These are phyloP conservation scores for Heliconius hewitsoni DNA, from an alignment of 1,140 invertebrate genomes.

Conservation along the genomic window DNA sequence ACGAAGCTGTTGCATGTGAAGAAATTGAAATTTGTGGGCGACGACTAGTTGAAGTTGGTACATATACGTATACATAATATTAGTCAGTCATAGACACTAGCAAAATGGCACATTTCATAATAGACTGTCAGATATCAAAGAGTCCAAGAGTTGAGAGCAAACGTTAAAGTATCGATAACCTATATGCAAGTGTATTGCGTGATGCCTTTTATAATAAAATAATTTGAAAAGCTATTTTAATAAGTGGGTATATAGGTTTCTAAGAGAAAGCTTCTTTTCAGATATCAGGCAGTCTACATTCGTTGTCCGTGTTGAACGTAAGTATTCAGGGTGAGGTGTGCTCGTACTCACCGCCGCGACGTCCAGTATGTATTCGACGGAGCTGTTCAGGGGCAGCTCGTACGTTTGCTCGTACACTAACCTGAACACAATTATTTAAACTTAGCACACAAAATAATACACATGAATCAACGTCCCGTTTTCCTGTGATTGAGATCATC, in stretches of 20 bases:
- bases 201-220: neutral
- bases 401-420: constrained; percentile 11
- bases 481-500: neutral
- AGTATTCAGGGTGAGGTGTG: neutral
- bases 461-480: neutral
- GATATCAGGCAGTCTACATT: no score
- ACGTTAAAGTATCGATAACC: neutral
- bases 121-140: neutral
- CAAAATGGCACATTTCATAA: no score
- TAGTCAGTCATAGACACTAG: no score
- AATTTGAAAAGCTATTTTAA: no score
- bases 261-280: no score
- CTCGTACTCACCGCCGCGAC: constrained; percentile 59
- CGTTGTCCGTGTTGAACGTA: no score
- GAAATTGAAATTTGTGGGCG: no score
- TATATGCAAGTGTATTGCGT: neutral
- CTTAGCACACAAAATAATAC: neutral
- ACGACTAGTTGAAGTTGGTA: no score
- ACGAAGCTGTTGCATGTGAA: no score
- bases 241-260: neutral
- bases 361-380: constrained; percentile 61
- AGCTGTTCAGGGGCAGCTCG: constrained; percentile 50
- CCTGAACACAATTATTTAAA: neutral
- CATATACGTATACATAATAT: no score
- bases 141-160: neutral